phyloP scores from a whole-genome alignment of 2,888 invertebrate genomes.

The Unio delphinus region DNA sequence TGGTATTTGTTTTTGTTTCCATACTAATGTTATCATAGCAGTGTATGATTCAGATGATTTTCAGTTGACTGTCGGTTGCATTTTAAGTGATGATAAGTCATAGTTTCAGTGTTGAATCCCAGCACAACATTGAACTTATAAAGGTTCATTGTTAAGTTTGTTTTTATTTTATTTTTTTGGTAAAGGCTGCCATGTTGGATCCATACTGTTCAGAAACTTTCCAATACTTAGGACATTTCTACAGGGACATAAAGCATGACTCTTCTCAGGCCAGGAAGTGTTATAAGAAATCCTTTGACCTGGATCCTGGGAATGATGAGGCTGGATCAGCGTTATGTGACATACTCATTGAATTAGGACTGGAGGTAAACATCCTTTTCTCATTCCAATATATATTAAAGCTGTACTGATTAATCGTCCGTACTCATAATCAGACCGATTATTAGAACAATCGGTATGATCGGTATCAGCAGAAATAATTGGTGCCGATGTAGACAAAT shows the following conservation, averaged over 20 bases:
- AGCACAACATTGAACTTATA: too few relatives aligned
- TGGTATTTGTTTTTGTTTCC: too few relatives aligned
- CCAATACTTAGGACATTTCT: conserved; percentile 83
- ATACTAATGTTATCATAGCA: too few relatives aligned
- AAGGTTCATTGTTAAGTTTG: background rate
- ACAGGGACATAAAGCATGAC: conserved; percentile 81
- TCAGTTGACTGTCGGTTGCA: background rate
- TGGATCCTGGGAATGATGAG: conserved; percentile 80
- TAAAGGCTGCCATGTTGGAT: conserved; percentile 77
- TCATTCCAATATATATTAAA: background rate
- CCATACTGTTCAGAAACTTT: conserved; percentile 84
- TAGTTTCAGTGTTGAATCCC: too few relatives aligned
- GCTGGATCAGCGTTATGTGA: conserved; percentile 84
- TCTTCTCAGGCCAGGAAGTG: conserved; percentile 85
- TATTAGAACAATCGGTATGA: too few relatives aligned
- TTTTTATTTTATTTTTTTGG: conserved; percentile 7
- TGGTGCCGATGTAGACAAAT: too few relatives aligned
- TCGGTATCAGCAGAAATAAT: too few relatives aligned
- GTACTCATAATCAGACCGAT: too few relatives aligned
- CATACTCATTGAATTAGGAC: conserved; percentile 80
- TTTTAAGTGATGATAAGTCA: background rate
- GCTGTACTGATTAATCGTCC: too few relatives aligned
- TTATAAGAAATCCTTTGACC: conserved; percentile 85
- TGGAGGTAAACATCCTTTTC: conserved; percentile 74
- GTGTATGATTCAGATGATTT: background rate